Base-by-base conservation (phyloP, 2,888 invertebrate genomes). In the Rhamnusium bicolor region DNA sequence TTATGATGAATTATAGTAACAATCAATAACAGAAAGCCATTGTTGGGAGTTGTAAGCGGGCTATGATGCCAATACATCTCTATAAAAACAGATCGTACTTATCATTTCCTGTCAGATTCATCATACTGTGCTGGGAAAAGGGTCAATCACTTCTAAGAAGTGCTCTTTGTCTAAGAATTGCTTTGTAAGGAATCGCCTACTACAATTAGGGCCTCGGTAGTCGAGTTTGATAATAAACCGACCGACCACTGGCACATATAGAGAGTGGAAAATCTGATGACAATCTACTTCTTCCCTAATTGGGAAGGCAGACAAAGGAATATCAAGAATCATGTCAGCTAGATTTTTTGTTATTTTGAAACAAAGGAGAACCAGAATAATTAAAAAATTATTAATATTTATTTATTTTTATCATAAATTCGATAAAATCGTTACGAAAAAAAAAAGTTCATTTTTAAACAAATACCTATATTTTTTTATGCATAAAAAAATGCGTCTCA, bases 91-190 rank as follows among this genome's bases (percentile, higher is more conserved):
- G 46, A 72, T 63, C 56, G 47, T 40, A 63, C 68, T 71, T 67
- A 62, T 71, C 71, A 54, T 54, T 71, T 71, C 47, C 67, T 63
- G 68, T 72, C 68, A 72, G 68, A 56, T 68, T 49, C 68, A 68
- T 68, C 49, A 21, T 29, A 19, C 53, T 19, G 19, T 19, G 10
- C 49, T 16, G 27, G 51, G 40, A 67, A 72, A 74, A 75, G 74
- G 73, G 68, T 75, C 72, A 74, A 71, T 69, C 69, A 73, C 73
- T 72, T 68, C 72, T 58, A 69, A 69, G 77, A 66, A 62, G 63
- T 67, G 72, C 24, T 69, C 71, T 73, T 73, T 75, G 72, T 74
- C 51, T 69, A 67, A 72, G 53, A 67, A 18, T 61, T 67, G 69
- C 61, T 75, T 74, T 74, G 74, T 75, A 67, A 56, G 47, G 67